Conservation (phyloP, 2,113 vertebrate species). For the Cephalopholis sonnerati region DNA sequence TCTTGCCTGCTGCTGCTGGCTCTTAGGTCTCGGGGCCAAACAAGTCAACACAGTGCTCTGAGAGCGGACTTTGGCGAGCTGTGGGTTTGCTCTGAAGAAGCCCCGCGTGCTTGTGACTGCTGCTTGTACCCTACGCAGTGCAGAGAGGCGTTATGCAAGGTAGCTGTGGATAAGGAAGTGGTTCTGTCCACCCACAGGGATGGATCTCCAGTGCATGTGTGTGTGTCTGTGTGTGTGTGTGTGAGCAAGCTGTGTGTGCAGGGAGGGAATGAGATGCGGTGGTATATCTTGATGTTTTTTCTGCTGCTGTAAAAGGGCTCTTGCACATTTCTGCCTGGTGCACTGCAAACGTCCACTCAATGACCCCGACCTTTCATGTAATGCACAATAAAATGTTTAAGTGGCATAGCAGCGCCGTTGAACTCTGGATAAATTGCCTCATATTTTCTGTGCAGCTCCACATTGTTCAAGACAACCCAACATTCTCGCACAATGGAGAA, state of each 20-base stretch:
- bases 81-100: slow-evolving; percentile 36
- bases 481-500: slow-evolving; percentile 16
- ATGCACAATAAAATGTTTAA: slow-evolving; percentile 77
- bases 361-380: slow-evolving; percentile 77
- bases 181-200: slow-evolving; percentile 74
- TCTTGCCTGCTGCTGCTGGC: slow-evolving; percentile 16
- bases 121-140: slow-evolving; percentile 52
- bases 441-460: slow-evolving; percentile 41
- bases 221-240: slow-evolving; percentile 29
- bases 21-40: slow-evolving; percentile 24
- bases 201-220: slow-evolving; percentile 35
- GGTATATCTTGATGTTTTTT: slow-evolving; percentile 38
- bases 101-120: slow-evolving; percentile 21
- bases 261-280: slow-evolving; percentile 15
- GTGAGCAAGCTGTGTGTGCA: slow-evolving; percentile 7
- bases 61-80: neutral
- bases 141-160: slow-evolving; percentile 70
- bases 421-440: slow-evolving; percentile 68
- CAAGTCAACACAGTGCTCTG: slow-evolving; percentile 21
- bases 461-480: slow-evolving; percentile 28
- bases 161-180: slow-evolving; percentile 54
- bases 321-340: slow-evolving; percentile 54
- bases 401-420: slow-evolving; percentile 74
- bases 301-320: slow-evolving; percentile 40
- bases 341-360: slow-evolving; percentile 59